Base-by-base conservation (phyloP, 2,797 vertebrate genomes). In the Nyctibius grandis region DNA sequence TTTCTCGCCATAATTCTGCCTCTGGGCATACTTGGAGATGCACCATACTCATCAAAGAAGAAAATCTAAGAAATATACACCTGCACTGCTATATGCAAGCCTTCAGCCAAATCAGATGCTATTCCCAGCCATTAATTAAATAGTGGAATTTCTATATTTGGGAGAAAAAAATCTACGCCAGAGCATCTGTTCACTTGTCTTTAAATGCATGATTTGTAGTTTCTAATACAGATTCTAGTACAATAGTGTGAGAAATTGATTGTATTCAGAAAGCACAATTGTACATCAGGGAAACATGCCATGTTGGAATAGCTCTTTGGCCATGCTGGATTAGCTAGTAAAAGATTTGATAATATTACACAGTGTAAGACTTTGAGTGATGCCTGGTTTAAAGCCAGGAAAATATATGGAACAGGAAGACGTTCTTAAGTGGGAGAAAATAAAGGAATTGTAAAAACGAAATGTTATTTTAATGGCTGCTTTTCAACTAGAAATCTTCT, bases 181-280 rank as follows among this genome's bases (percentile, higher is more conserved):
- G 42, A 77, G 29, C 92, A 96, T 80, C 91, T 95, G 87, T 72
- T 92, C 82, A 40, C 20, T 92, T 88, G 65, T 57, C 34, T 88
- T 86, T 54, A 92, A 93, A 85, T 65, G 11, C 31, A 36, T 56
- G 4, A 44, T 80, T 91, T 67, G 8, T 92, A 54, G 78, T 78
- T 91, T 78, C n/a, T 67, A 75, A 54, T 72, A 67, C 26, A 48
- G 36, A 77, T 45, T 91, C 29, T 51, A 34, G 69, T 53, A 85
- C 16, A 83, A 85, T 34, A 88, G 83, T 60, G 5, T 65, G 42
- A 73, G 33, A 88, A 93, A 88, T 48, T 69, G 42, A 63, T 91
- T 74, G 28, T 60, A 69, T 19, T 76, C 42, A 47, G 45, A 89
- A 85, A 83, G 34, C 6, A 92, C 51, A 82, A 73, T 38, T 68